These are phyloP conservation scores for Congeria kusceri DNA, from an alignment of 2,888 invertebrate genomes.

Conservation along the genomic window DNA sequence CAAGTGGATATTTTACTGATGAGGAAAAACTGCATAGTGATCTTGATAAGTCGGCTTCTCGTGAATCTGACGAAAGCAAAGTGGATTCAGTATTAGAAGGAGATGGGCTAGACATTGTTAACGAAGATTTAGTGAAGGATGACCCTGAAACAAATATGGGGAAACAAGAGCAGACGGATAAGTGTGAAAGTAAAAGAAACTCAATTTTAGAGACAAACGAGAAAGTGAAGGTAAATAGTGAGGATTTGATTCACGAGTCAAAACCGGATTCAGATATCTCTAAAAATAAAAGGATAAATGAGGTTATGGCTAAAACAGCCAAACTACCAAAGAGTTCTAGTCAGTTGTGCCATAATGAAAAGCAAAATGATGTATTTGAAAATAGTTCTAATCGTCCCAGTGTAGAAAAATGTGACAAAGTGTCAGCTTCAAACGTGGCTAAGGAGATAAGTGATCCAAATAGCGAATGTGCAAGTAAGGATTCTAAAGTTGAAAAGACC, in stretches of 20 bases:
- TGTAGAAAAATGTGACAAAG: too few relatives aligned
- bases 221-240: too few relatives aligned
- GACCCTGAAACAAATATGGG: neutral
- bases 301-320: too few relatives aligned
- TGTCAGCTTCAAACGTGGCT: too few relatives aligned
- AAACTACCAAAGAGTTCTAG: neutral
- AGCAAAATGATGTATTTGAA: neutral
- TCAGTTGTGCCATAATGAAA: neutral
- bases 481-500: too few relatives aligned
- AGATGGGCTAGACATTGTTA: slow-evolving; percentile 28
- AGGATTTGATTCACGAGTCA: too few relatives aligned
- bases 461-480: too few relatives aligned
- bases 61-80: slow-evolving; percentile 24
- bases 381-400: neutral
- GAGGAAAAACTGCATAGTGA: slow-evolving; percentile 35
- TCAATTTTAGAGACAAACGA: too few relatives aligned
- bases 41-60: slow-evolving; percentile 25
- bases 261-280: too few relatives aligned
- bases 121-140: slow-evolving; percentile 11
- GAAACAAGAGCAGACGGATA: neutral
- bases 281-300: too few relatives aligned
- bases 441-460: too few relatives aligned
- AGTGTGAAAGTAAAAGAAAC: slow-evolving; percentile 2
- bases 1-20: slow-evolving; percentile 56
- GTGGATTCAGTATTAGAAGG: slow-evolving; percentile 34